Percentiles rank a stretch among this genome's conserved stretches.
phyloP scores from a whole-genome alignment of 2,797 vertebrate species.

The Epinephelus awoara region DNA sequence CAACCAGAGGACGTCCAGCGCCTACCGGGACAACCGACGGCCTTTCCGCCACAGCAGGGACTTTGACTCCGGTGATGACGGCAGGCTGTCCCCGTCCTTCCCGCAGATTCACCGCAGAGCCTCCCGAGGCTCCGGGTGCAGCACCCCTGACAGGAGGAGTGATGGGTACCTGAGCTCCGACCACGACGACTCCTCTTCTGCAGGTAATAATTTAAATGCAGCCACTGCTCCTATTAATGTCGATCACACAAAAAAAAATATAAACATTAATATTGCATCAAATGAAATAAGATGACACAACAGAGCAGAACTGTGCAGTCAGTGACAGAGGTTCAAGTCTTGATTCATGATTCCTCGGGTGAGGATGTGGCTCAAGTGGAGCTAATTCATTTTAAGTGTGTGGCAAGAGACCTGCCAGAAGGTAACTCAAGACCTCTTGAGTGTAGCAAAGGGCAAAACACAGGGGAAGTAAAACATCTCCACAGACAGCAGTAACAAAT shows the following conservation, averaged over 20 bases:
- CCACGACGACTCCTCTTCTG: conserved; percentile 90
- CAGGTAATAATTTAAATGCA: conserved; percentile 77
- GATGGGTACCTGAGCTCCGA: conserved; percentile 93
- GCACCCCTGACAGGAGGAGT: conserved; percentile 90
- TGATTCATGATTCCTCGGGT: not conserved
- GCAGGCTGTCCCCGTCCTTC: conserved; percentile 82
- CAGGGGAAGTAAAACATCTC: not conserved
- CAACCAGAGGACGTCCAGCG: conserved; percentile 52
- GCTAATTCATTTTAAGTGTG: not conserved
- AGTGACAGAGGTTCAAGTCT: not conserved
- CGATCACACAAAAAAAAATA: not conserved
- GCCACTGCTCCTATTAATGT: too few relatives aligned
- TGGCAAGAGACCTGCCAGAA: too few relatives aligned
- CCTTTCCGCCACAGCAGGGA: conserved; percentile 81
- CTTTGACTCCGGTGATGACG: conserved; percentile 85
- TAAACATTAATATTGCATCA: not conserved
- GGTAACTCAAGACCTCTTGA: not conserved
- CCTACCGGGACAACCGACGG: conserved; percentile 68
- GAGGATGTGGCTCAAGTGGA: not conserved
- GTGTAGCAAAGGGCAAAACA: not conserved
- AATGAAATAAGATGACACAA: not conserved
- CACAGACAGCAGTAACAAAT: not conserved
- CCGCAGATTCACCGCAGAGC: conserved; percentile 60
- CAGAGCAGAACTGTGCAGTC: not conserved
- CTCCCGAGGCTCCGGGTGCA: conserved; percentile 82